A percentile compares a stretch with the other conserved stretches of the same genome.
Evolutionary conservation across 2,888 invertebrate species (phyloP).

Genomic region (Tachina fera): DNA sequence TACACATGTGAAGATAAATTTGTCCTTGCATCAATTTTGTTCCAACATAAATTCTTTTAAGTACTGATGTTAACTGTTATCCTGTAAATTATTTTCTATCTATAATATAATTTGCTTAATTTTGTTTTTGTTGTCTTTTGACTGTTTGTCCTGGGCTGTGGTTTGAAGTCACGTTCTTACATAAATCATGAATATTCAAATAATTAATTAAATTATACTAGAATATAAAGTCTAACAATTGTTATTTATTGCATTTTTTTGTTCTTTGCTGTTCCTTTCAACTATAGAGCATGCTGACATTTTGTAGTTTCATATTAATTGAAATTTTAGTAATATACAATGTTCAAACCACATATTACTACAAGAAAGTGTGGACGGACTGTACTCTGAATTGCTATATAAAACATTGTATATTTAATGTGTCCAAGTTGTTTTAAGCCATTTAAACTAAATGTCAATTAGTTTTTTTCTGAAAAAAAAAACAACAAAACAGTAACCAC

Average conservation of each 20-base stretch:
- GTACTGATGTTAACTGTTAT: too few species aligned
- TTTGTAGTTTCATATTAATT: conserved; percentile 30
- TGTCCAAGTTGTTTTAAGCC: conserved; percentile 40
- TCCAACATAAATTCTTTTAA: too few species aligned
- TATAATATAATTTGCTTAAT: too few species aligned
- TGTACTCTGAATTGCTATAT: conserved; percentile 3
- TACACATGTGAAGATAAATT: too few species aligned
- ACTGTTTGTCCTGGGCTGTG: too few species aligned
- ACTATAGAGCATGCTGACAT: conserved; percentile 27
- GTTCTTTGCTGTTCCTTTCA: neutral
- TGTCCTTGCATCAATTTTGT: too few species aligned
- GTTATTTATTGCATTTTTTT: neutral
- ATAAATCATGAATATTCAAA: too few species aligned
- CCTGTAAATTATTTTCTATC: too few species aligned
- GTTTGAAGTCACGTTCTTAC: too few species aligned
- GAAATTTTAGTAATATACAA: conserved; percentile 2
- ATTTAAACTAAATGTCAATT: conserved; percentile 60
- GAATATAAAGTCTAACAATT: conserved; percentile 1
- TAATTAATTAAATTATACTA: too few species aligned
- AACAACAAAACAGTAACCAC: neutral
- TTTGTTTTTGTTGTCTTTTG: too few species aligned
- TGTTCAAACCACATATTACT: neutral
- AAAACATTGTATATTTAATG: conserved; percentile 50
- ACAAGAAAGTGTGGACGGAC: neutral
- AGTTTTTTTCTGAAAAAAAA: conserved; percentile 37